Evolutionary conservation across 2,888 invertebrate genomes (phyloP).

Genomic region (Bellardia pandia): DNA sequence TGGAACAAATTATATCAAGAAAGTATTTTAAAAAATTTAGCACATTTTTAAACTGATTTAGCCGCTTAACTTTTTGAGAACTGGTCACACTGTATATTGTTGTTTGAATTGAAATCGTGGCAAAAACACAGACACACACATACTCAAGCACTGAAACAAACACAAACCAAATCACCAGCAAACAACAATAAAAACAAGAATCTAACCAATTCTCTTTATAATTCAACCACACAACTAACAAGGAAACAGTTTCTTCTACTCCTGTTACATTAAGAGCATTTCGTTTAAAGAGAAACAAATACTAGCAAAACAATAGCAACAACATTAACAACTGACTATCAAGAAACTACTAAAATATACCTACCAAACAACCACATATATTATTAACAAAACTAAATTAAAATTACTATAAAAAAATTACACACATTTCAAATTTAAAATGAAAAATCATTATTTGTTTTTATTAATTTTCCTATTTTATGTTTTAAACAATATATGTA

Average conservation of each 20-base stretch:
- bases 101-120: constrained; percentile 70
- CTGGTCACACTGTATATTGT: constrained; percentile 20
- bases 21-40: no score
- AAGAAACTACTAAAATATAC: constrained; percentile 4
- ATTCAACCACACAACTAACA: neutral
- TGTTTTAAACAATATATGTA: neutral
- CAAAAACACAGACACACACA: constrained; percentile 43
- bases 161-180: neutral
- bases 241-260: neutral
- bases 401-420: neutral
- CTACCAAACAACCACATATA: neutral
- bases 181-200: constrained; percentile 32
- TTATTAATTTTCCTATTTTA: neutral
- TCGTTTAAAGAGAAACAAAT: neutral
- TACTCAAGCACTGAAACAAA: constrained; percentile 18
- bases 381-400: neutral
- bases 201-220: constrained; percentile 43
- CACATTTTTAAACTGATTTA: no score
- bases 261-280: constrained; percentile 35
- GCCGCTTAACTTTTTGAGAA: no score
- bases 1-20: no score
- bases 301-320: neutral
- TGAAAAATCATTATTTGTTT: neutral
- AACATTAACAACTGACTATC: neutral
- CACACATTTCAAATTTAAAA: neutral